These are phyloP conservation scores for Gonioctena quinquepunctata DNA, from an alignment of 1,140 invertebrate genomes.

Conservation along the genomic window DNA sequence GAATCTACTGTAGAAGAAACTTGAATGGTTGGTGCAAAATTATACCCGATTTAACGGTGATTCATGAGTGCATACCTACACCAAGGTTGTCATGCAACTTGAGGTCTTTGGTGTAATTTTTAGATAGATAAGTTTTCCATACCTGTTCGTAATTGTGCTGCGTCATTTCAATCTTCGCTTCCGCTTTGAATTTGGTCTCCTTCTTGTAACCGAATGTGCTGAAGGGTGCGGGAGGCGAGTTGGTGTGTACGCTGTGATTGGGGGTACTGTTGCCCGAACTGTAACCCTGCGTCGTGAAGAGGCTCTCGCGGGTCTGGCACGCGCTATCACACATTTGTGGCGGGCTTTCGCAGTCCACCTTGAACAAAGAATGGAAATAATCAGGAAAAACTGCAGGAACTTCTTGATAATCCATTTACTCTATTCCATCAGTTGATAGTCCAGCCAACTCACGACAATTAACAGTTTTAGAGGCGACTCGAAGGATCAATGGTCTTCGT, in stretches of 20 bases:
- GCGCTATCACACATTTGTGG: constrained; percentile 77
- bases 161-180: constrained; percentile 70
- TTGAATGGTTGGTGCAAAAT: too few relatives aligned
- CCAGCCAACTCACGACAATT: too few relatives aligned
- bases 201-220: constrained; percentile 55
- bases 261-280: constrained; percentile 49
- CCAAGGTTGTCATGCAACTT: constrained; percentile 11
- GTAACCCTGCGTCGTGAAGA: constrained; percentile 62
- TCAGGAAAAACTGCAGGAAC: not conserved
- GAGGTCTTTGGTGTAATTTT: constrained; percentile 20
- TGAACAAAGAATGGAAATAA: not conserved
- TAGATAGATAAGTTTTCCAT: too few relatives aligned
- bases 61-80: too few relatives aligned
- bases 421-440: too few relatives aligned
- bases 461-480: too few relatives aligned
- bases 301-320: constrained; percentile 78
- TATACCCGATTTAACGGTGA: too few relatives aligned
- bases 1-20: too few relatives aligned
- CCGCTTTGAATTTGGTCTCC: constrained; percentile 62
- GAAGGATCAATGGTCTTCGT: too few relatives aligned
- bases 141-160: constrained; percentile 28
- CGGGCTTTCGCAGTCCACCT: constrained; percentile 54
- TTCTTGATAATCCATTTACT: not conserved
- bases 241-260: constrained; percentile 46
- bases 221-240: constrained; percentile 54